Evolutionary conservation across 2,797 vertebrate species (phyloP), one percentile per base, ranked within the genome.

Genomic region (Sciurus vulgaris): DNA sequence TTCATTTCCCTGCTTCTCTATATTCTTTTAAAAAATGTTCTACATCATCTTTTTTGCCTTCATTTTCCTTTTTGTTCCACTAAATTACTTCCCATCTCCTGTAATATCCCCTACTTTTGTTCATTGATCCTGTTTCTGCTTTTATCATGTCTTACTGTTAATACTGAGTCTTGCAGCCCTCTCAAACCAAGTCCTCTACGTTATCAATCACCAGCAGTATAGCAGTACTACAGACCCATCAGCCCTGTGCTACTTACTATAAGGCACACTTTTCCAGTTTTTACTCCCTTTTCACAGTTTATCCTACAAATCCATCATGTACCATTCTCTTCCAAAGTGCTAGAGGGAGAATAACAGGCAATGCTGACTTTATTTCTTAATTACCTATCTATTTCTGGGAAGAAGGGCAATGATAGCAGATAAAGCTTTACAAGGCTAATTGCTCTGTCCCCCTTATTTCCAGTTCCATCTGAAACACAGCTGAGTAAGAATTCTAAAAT

Each of bases 401-500:
- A 86, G 59, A 91, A 76, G 33, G 35, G 8, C 67, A 85, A 56
- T 72, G 76, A 86, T 13, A 41, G 15, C 41, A 82, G 22, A 26
- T 69, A 5, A 81, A n/a, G 44, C 86, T 85, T 88, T 74, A 88
- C 14, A 54, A 54, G 44, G 26, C 3, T 54, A 61, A 70, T 30
- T 24, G 4, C n/a, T 77, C 30, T 83, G 4, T 70, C 51, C 20
- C 35, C 59, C 10, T 81, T 41, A 78, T 56, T 94, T 89, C 41
- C 38, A 86, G 38, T 59, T 95, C 73, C 33, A 79, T 65, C 61
- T 89, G 54, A 95, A 93, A 89, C 18, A 54, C 5, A 61, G 61
- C 38, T 30, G 41, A 93, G 63, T 51, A n/a, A 38, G 67, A 91
- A 91, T 91, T 93, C 70, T 63, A 49, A 92, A 91, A 54, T 76